phyloP scores from a whole-genome alignment of 2,888 invertebrate species.

The Cheilosia vernalis region DNA sequence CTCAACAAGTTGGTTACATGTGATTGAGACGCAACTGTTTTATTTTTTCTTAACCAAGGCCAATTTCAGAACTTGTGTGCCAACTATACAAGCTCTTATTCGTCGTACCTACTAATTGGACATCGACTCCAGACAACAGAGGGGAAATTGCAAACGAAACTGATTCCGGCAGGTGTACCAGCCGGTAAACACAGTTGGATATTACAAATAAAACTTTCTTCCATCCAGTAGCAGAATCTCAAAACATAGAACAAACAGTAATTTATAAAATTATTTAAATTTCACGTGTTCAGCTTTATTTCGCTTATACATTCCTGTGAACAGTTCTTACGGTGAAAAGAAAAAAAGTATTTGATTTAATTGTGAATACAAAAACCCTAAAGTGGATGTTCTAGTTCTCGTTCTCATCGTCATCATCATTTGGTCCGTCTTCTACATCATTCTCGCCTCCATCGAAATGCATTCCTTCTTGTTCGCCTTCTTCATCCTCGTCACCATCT shows the following conservation, averaged over 20 bases:
- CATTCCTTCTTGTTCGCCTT: conserved; percentile 85
- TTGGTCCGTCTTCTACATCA: conserved; percentile 39
- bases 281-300: conserved; percentile 59
- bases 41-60: no score
- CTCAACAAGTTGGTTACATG: no score
- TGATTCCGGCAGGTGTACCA: no score
- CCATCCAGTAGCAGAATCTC: background rate
- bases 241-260: background rate
- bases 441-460: conserved; percentile 81
- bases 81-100: no score
- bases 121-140: no score
- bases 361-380: conserved; percentile 33
- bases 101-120: no score
- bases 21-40: no score
- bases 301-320: conserved; percentile 20
- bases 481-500: conserved; percentile 93
- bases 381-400: conserved; percentile 38
- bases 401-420: conserved; percentile 63
- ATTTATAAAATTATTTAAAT: conserved; percentile 66
- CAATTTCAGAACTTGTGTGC: no score
- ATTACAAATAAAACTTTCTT: background rate
- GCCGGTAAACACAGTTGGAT: no score
- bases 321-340: conserved; percentile 10
- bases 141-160: no score
- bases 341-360: conserved; percentile 38